Percentiles rank a stretch among this genome's conserved stretches.
phyloP scores from a whole-genome alignment of 2,113 vertebrate species.

The Microcebus griseorufus region DNA sequence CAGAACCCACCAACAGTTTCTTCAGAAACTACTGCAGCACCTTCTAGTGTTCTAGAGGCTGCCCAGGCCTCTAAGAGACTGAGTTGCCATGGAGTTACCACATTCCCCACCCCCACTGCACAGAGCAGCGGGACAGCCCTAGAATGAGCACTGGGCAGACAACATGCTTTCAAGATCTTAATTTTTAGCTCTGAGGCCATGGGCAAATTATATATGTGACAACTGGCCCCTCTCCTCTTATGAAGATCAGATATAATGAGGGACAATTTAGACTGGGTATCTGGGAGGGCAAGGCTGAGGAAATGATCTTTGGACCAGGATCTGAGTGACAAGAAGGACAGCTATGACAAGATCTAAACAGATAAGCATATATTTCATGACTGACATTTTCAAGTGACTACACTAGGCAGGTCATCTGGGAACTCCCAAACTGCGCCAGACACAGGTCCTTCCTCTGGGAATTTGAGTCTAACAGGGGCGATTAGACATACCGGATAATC shows the following conservation, averaged over 20 bases:
- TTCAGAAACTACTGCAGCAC: background rate
- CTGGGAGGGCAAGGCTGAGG: background rate
- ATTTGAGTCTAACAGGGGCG: background rate
- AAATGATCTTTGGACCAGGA: background rate
- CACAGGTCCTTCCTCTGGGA: background rate
- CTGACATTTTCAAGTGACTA: background rate
- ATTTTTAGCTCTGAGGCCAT: background rate
- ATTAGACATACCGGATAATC: background rate
- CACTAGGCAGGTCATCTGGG: background rate
- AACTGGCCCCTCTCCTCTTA: background rate
- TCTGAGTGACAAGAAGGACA: background rate
- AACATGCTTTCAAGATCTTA: background rate
- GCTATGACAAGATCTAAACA: background rate
- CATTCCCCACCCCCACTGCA: background rate
- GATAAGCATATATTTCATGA: background rate
- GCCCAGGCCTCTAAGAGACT: background rate
- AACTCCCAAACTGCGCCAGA: background rate
- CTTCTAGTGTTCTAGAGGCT: background rate
- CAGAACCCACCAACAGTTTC: background rate
- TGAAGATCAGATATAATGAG: background rate
- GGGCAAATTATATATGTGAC: background rate
- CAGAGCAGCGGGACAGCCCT: background rate
- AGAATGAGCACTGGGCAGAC: background rate
- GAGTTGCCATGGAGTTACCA: background rate
- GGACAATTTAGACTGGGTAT: background rate